Percentiles rank a stretch among this genome's conserved stretches.
Conservation (phyloP, 1,140 invertebrate genomes). For the Polypedilum vanderplanki region DNA sequence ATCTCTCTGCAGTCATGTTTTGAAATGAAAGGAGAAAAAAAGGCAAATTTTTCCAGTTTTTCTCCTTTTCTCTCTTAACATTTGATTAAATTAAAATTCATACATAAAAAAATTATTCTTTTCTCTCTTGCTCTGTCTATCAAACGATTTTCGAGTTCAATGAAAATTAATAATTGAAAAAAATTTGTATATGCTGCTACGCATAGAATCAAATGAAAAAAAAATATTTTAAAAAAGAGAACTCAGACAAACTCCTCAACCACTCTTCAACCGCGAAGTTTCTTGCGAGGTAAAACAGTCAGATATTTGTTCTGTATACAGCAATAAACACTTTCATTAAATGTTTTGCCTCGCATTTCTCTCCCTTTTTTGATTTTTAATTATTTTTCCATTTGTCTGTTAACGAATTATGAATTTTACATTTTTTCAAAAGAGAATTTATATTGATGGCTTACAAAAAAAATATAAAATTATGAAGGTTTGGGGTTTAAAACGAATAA, state of each 20-base stretch:
- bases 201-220: neutral
- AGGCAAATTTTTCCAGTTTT: too few relatives aligned
- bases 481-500: too few relatives aligned
- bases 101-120: too few relatives aligned
- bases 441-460: too few relatives aligned
- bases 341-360: neutral
- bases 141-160: slow-evolving; percentile 25
- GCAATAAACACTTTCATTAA: neutral
- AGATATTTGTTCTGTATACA: neutral
- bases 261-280: slow-evolving; percentile 6
- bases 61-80: too few relatives aligned
- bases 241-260: neutral
- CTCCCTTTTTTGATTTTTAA: slow-evolving; percentile 14
- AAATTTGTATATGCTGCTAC: neutral
- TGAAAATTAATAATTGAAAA: slow-evolving; percentile 29
- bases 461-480: too few relatives aligned
- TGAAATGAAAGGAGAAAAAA: neutral
- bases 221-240: neutral
- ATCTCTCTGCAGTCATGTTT: neutral
- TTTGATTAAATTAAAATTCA: too few relatives aligned
- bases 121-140: neutral
- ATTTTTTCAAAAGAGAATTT: too few relatives aligned
- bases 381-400: slow-evolving; percentile 28
- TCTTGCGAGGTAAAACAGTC: neutral
- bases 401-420: neutral